Percentiles rank a stretch among this genome's conserved stretches.
Evolutionary conservation across 1,140 invertebrate species (phyloP).

Genomic region (Drosophila santomea): DNA sequence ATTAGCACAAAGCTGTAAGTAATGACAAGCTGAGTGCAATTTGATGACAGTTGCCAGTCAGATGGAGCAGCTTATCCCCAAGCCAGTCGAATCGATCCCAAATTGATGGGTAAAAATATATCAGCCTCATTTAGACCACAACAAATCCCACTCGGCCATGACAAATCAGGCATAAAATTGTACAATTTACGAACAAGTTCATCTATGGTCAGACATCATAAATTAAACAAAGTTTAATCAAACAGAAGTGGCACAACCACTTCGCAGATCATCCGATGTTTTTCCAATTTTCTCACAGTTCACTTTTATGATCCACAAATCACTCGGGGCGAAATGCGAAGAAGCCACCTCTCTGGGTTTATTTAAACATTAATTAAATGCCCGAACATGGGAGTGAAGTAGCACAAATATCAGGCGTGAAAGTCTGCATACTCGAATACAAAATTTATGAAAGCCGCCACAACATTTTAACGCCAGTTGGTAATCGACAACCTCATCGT

Average conservation of each 20-base stretch:
- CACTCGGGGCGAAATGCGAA: constrained; percentile 51
- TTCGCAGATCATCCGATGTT: constrained; percentile 21
- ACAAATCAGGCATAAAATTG: constrained; percentile 67
- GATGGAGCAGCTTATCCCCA: background rate
- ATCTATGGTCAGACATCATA: constrained; percentile 46
- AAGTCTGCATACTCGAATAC: constrained; percentile 12
- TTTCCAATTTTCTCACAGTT: constrained; percentile 64
- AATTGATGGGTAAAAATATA: constrained; percentile 12
- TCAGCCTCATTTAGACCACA: constrained; percentile 8
- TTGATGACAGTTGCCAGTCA: constrained; percentile 68
- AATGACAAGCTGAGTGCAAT: constrained; percentile 71
- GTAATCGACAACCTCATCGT: constrained; percentile 49
- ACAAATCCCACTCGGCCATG: constrained; percentile 32
- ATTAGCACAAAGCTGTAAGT: constrained; percentile 74
- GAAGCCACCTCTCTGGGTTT: constrained; percentile 39
- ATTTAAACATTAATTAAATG: constrained; percentile 69
- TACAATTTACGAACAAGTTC: constrained; percentile 60
- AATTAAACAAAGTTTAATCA: constrained; percentile 67
- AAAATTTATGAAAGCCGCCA: constrained; percentile 68
- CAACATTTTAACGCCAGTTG: constrained; percentile 61
- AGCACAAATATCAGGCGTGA: constrained; percentile 36
- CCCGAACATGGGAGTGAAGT: constrained; percentile 51
- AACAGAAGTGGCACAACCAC: constrained; percentile 59
- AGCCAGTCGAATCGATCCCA: constrained; percentile 6
- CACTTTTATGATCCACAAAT: constrained; percentile 42